These are phyloP conservation scores for Euglossa dilemma DNA, from an alignment of 1,140 invertebrate genomes.

Conservation along the genomic window DNA sequence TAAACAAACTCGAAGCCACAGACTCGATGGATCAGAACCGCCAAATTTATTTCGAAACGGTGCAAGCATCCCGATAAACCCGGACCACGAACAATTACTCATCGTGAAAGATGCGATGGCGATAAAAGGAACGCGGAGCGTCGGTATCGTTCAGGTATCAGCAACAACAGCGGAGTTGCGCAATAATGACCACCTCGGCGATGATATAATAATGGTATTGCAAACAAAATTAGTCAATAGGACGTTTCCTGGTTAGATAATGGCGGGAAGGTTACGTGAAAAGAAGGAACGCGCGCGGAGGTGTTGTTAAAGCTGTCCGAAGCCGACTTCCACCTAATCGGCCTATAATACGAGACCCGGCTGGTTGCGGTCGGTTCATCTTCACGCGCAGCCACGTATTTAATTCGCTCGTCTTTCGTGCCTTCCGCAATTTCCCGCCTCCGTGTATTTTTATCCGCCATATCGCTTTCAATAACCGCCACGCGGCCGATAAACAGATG, in stretches of 20 bases:
- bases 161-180: slow-evolving; percentile 27
- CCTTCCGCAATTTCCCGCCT: background rate
- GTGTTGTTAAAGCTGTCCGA: slow-evolving; percentile 29
- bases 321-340: slow-evolving; percentile 23
- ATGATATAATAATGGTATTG: slow-evolving; percentile 53
- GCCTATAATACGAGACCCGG: slow-evolving; percentile 2
- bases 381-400: background rate
- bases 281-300: slow-evolving; percentile 30
- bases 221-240: slow-evolving; percentile 56
- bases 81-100: too few species aligned
- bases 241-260: slow-evolving; percentile 56
- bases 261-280: slow-evolving; percentile 46
- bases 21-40: too few species aligned
- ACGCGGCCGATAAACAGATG: background rate
- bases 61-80: too few species aligned
- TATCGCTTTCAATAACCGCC: background rate
- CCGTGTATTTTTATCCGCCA: background rate
- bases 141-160: slow-evolving; percentile 18
- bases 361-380: background rate
- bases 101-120: too few species aligned
- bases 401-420: slow-evolving; percentile 15
- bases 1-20: too few species aligned
- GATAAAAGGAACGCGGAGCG: too few species aligned
- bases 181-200: slow-evolving; percentile 42
- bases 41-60: too few species aligned